Conservation (phyloP, 2,113 vertebrate species). For the Raphicerus campestris region DNA sequence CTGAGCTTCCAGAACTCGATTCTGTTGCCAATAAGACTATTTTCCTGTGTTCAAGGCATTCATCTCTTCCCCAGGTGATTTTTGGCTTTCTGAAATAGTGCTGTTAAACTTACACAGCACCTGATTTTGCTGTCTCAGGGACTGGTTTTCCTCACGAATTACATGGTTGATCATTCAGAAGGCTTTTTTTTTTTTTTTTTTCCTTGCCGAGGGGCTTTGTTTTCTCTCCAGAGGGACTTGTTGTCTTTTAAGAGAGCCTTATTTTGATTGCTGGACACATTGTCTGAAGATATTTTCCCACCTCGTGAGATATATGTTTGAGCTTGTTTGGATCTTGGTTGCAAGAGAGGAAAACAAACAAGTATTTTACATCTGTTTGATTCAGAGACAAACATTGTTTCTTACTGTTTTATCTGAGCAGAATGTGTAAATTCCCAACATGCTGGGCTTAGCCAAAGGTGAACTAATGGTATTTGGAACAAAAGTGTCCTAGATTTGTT, state of each 20-base stretch:
- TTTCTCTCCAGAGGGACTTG: conserved; percentile 41
- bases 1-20: conserved; percentile 44
- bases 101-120: conserved; percentile 1
- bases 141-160: conserved; percentile 8
- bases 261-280: conserved; percentile 12
- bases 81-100: neutral
- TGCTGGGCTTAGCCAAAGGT: neutral
- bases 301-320: neutral
- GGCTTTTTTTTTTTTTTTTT: neutral
- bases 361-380: neutral
- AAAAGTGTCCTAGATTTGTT: neutral
- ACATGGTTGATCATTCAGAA: conserved; percentile 29
- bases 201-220: neutral
- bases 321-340: neutral
- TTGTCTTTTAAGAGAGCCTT: conserved; percentile 8
- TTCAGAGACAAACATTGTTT: neutral
- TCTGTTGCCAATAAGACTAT: conserved; percentile 29
- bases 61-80: neutral
- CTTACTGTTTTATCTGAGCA: neutral
- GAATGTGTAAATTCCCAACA: neutral
- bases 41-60: conserved; percentile 23
- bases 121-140: conserved; percentile 5
- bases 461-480: neutral
- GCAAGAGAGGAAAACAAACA: neutral
- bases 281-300: neutral